Percentiles rank a stretch among this genome's conserved stretches.
These are phyloP conservation scores for Megaceryle torquata DNA, from an alignment of 2,113 vertebrate genomes.

Conservation along the genomic window DNA sequence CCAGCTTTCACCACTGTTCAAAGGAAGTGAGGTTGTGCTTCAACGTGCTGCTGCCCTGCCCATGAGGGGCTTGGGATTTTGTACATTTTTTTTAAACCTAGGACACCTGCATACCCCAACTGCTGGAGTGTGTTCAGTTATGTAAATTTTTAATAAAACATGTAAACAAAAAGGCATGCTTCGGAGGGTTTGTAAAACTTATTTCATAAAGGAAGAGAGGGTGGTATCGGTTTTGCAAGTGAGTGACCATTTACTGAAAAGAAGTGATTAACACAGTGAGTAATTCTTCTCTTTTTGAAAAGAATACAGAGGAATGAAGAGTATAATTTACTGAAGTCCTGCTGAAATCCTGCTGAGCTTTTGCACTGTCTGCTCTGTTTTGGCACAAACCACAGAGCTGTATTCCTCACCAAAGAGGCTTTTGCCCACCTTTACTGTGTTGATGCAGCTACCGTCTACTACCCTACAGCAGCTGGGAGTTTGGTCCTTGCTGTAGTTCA, in stretches of 20 bases:
- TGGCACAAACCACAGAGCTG: background rate
- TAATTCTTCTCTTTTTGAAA: background rate
- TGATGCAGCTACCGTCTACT: background rate
- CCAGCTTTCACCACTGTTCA: constrained; percentile 90
- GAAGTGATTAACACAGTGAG: background rate
- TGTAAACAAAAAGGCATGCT: background rate
- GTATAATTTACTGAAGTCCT: background rate
- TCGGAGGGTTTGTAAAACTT: background rate
- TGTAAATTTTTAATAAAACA: constrained; percentile 66
- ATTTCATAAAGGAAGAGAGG: background rate
- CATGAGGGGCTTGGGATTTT: constrained; percentile 10
- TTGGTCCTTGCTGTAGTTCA: background rate
- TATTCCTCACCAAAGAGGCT: background rate
- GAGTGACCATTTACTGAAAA: background rate
- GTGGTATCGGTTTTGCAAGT: background rate
- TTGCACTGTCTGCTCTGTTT: background rate
- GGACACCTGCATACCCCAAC: constrained; percentile 43
- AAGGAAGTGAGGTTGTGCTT: constrained; percentile 82
- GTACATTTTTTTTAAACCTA: constrained; percentile 56
- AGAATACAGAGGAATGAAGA: fast-evolving
- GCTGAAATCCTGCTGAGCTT: background rate
- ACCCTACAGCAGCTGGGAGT: background rate
- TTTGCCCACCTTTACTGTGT: background rate
- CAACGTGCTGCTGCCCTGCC: constrained; percentile 1
- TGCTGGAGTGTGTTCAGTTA: constrained; percentile 55